phyloP scores from a whole-genome alignment of 2,797 vertebrate species.

The Enteromius thamalakanensis region DNA sequence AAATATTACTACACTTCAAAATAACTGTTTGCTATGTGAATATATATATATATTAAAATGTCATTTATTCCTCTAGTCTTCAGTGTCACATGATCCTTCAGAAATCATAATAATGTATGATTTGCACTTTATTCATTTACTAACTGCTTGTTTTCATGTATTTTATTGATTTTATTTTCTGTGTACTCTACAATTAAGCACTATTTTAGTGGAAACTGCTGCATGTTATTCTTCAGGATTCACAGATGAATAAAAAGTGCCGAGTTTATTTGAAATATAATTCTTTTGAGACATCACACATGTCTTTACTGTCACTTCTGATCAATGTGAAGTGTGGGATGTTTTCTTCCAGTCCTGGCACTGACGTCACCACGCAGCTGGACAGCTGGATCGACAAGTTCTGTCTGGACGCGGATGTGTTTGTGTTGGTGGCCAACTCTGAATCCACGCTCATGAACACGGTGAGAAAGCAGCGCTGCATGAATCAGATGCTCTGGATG shows the following conservation, averaged over 20 bases:
- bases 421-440: slow-evolving; percentile 97
- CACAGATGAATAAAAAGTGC: neutral
- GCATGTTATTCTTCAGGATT: too few species aligned
- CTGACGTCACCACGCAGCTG: slow-evolving; percentile 93
- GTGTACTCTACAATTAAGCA: too few species aligned
- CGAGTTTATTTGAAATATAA: too few species aligned
- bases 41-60: neutral
- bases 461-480: slow-evolving; percentile 69
- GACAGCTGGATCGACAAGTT: slow-evolving; percentile 99
- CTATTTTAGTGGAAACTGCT: too few species aligned
- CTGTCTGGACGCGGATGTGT: slow-evolving; percentile 96
- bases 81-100: neutral
- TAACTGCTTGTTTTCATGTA: too few species aligned
- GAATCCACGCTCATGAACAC: slow-evolving; percentile 99
- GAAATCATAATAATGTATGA: neutral
- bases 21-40: neutral
- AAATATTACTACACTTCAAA: neutral
- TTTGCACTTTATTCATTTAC: neutral
- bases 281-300: too few species aligned
- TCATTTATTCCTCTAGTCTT: neutral
- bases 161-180: too few species aligned
- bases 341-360: slow-evolving; percentile 84
- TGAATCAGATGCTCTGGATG: neutral
- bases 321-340: neutral
- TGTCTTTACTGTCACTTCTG: neutral